Base-by-base conservation (phyloP, 2,797 vertebrate species). In the Rhinichthys osculus region DNA sequence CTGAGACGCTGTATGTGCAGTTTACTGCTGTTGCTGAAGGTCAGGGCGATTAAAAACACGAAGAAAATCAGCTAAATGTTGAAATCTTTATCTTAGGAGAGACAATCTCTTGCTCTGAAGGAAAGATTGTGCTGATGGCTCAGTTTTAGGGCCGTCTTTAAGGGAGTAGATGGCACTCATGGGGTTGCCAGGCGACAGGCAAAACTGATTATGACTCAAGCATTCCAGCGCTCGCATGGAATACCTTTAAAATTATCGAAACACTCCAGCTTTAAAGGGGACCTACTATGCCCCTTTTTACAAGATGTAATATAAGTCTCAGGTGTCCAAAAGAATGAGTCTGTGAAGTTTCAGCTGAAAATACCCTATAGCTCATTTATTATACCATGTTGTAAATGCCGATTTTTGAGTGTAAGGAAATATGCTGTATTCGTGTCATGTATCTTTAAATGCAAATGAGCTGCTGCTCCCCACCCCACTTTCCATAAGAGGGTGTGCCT, bases 101-200 rank as follows among this genome's bases (percentile, higher is more conserved):
- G 30, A 19, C 59, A 76, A 33, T 44, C 69, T 78, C 7, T 7
- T 7, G 7, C 19, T 76, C 11, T 76, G 30, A 66, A 23, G 17
- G 40, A 83, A 38, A 66, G 30, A 67, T 62, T 73, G 38, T 59
- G 62, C 50, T 78, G 83, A 84, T 30, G 64, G 33, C 35, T 87
- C 27, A 21, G 87, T 72, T 77, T 67, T 42, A 73, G n/a, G 57
- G 73, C n/a, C 9, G 47, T n/a, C 79, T 85, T 72, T 78, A 59
- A 85, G 38, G 21, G 57, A 78, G 30, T 21, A 16, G 74, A 85
- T 33, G 57, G 33, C 42, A 67, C 33, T 66, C 57, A 54, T 42
- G 19, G 83, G 83, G 87, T 85, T 87, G 87, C 87, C 87, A 85
- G 40, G 74, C 35, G 67, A 88, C 83, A 73, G 70, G 77, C 42